Conservation (phyloP, 35 echinoderm and acorn worm species). For the Apostichopus californicus region DNA sequence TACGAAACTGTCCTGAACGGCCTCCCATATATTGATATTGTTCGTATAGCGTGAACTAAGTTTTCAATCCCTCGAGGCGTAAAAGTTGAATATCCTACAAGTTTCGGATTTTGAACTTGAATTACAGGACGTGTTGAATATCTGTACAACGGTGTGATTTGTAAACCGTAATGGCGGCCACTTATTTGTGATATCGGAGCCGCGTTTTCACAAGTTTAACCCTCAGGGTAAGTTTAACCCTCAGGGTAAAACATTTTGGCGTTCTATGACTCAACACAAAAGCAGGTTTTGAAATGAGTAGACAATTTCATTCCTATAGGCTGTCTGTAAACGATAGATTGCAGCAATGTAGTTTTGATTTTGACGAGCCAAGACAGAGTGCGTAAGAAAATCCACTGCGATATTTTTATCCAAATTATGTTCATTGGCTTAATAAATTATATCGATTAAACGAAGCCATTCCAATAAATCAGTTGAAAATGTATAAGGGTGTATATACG, state of each 20-base stretch:
- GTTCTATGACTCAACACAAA: background rate
- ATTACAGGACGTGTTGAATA: background rate
- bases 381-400: no score
- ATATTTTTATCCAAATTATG: no score
- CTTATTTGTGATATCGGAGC: background rate
- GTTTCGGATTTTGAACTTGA: background rate
- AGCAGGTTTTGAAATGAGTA: background rate
- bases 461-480: no score
- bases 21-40: background rate
- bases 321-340: background rate
- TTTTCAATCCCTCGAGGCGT: background rate
- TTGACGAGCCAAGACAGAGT: background rate
- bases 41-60: background rate
- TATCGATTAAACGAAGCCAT: no score
- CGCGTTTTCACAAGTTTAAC: background rate
- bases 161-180: background rate
- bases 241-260: no score
- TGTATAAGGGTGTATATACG: no score
- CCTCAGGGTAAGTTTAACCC: background rate
- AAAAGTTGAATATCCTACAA: background rate
- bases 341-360: background rate
- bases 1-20: background rate
- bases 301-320: background rate
- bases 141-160: background rate
- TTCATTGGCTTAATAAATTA: no score